Evolutionary conservation across 2,888 invertebrate genomes (phyloP).

Genomic region (Agrochola macilenta): DNA sequence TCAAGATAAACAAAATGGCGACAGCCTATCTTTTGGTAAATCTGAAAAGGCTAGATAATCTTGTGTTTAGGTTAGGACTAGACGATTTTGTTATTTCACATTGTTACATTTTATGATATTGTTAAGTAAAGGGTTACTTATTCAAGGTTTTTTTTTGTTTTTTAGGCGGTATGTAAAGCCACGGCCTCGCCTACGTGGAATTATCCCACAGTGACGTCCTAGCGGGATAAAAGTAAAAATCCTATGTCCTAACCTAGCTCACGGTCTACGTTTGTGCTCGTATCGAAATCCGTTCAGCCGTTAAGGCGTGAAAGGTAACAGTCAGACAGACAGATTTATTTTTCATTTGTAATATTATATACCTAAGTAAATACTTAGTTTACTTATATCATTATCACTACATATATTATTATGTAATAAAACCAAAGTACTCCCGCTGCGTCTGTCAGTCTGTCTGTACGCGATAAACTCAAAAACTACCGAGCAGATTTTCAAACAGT

Average conservation of each 20-base stretch:
- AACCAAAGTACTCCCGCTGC: no score
- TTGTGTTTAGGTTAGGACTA: slow-evolving; percentile 23
- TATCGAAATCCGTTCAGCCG: neutral
- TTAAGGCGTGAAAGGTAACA: neutral
- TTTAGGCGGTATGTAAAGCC: neutral
- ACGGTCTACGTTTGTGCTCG: neutral
- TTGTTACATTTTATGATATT: slow-evolving; percentile 5
- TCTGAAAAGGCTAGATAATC: slow-evolving; percentile 41
- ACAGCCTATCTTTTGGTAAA: slow-evolving; percentile 24
- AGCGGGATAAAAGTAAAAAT: neutral
- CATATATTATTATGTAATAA: no score
- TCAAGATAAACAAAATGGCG: slow-evolving; percentile 28
- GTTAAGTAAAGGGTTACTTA: neutral
- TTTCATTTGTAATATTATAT: neutral
- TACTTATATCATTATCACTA: no score
- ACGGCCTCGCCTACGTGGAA: no score
- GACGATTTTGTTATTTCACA: neutral
- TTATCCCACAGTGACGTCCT: neutral
- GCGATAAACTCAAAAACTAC: no score
- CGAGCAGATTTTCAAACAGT: no score
- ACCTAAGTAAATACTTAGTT: no score
- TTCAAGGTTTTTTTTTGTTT: neutral
- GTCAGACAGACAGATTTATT: neutral
- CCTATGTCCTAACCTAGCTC: no score
- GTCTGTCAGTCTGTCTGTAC: no score